These are phyloP conservation scores for Strigamia transsilvanica DNA, from an alignment of 2,888 invertebrate genomes.

Conservation along the genomic window DNA sequence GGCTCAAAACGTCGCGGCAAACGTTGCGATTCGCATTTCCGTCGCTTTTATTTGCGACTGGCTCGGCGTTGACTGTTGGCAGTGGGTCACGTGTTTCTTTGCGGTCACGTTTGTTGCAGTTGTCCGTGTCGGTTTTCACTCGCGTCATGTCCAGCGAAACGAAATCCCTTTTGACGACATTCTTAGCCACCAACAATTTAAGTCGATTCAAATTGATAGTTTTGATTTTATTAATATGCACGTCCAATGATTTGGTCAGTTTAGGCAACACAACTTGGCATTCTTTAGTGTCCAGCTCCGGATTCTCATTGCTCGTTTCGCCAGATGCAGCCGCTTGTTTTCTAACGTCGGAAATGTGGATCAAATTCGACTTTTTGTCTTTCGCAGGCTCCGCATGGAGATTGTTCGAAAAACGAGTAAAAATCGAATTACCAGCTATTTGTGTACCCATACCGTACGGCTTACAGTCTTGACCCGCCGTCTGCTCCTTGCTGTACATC, in stretches of 20 bases:
- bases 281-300: background rate
- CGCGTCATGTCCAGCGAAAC: background rate
- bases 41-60: background rate
- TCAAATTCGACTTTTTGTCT: background rate
- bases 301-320: background rate
- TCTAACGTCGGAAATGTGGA: background rate
- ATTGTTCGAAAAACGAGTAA: background rate
- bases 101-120: background rate
- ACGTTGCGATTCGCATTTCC: background rate
- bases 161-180: background rate
- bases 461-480: background rate
- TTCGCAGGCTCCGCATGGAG: background rate
- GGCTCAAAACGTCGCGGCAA: background rate
- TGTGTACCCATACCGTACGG: background rate
- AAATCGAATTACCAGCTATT: background rate
- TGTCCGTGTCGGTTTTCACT: background rate
- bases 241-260: background rate
- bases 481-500: background rate
- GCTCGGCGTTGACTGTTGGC: background rate
- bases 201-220: conserved; percentile 1
- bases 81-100: background rate
- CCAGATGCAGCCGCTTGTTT: background rate
- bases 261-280: background rate
- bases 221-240: background rate
- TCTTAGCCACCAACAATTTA: background rate